These are phyloP conservation scores for Hoplostethus atlanticus DNA, from an alignment of 2,797 vertebrate species.

Conservation along the genomic window DNA sequence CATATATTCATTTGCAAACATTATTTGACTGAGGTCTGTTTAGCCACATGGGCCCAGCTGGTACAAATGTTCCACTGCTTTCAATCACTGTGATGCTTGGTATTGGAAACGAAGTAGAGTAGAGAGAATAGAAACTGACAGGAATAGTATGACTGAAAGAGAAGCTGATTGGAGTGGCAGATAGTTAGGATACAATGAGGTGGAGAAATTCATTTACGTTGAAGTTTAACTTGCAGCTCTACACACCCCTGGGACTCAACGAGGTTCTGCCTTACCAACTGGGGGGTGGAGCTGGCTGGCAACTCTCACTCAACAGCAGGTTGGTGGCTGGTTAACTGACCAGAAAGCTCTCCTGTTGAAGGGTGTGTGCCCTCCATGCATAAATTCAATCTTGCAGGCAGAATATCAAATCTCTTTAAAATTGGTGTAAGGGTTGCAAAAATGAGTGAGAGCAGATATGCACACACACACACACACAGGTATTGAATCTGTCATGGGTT, in stretches of 20 bases:
- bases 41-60: background rate
- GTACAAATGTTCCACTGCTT: background rate
- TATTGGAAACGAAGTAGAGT: no score
- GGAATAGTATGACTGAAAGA: background rate
- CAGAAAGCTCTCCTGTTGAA: slow-evolving; percentile 36
- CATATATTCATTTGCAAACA: background rate
- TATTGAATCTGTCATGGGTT: slow-evolving; percentile 33
- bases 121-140: background rate
- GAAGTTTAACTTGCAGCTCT: slow-evolving; percentile 5
- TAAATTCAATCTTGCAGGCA: slow-evolving; percentile 48
- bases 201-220: slow-evolving; percentile 30
- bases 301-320: background rate
- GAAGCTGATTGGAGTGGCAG: background rate
- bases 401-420: slow-evolving; percentile 54
- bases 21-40: background rate
- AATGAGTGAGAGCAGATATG: slow-evolving; percentile 37
- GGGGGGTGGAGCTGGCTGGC: slow-evolving; percentile 2
- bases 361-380: slow-evolving; percentile 16
- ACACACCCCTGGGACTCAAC: background rate
- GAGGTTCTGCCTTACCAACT: background rate
- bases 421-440: slow-evolving; percentile 31
- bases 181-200: background rate
- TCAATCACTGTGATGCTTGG: no score
- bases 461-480: slow-evolving; percentile 18
- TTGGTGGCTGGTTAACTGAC: slow-evolving; percentile 43